phyloP scores from a whole-genome alignment of 64 coral and sea anemone species.

The Exaiptasia diaphana region DNA sequence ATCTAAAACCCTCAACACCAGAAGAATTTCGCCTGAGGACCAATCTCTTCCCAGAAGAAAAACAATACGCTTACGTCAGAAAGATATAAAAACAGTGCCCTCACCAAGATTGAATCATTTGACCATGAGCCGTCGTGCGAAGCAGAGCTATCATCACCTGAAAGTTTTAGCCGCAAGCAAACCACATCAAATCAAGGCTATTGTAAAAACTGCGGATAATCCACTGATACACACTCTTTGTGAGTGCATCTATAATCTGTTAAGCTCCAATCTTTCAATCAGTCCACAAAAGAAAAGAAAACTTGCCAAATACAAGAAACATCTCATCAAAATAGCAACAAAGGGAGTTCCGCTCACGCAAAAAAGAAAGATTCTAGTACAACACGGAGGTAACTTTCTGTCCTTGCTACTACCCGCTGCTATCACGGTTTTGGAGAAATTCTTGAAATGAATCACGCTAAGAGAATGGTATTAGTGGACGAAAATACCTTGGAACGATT shows the following conservation, averaged over 20 bases:
- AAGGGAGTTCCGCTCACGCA: background rate
- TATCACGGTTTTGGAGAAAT: constrained; percentile 28
- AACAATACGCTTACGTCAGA: background rate
- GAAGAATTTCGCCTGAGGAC: constrained; percentile 31
- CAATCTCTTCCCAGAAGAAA: constrained; percentile 29
- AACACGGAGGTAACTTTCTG: background rate
- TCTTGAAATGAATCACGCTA: constrained; percentile 43
- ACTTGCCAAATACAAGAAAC: background rate
- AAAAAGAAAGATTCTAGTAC: background rate
- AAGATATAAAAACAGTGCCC: background rate
- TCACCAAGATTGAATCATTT: background rate
- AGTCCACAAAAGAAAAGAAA: background rate
- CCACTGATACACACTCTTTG: background rate
- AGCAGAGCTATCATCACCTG: constrained; percentile 11
- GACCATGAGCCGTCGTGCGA: background rate
- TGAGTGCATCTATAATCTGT: background rate
- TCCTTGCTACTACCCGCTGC: constrained; percentile 4
- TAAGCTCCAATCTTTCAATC: background rate
- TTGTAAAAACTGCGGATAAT: background rate
- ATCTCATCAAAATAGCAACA: constrained; percentile 16
- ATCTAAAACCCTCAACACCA: constrained; percentile 40
- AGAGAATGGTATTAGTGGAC: constrained; percentile 28
- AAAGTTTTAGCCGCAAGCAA: background rate
- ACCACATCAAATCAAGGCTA: background rate
- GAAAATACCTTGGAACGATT: constrained; percentile 50